These are phyloP conservation scores for Neostethus bicornis DNA, from an alignment of 2,797 vertebrate genomes.

Conservation along the genomic window DNA sequence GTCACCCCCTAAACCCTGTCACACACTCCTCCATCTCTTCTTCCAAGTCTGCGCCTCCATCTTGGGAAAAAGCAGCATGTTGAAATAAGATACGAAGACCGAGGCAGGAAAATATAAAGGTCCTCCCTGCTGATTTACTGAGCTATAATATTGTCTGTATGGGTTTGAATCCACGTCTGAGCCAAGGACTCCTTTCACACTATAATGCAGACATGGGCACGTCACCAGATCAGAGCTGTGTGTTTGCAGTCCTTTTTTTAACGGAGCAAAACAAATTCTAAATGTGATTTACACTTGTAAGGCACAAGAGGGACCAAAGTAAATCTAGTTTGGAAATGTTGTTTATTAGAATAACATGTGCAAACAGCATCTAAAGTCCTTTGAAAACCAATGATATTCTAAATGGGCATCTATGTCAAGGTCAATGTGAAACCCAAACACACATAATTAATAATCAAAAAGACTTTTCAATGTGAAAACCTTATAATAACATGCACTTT, in stretches of 20 bases:
- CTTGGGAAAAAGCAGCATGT: constrained; percentile 58
- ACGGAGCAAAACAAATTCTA: neutral
- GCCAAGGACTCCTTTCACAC: constrained; percentile 25
- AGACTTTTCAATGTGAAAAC: no score
- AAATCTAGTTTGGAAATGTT: no score
- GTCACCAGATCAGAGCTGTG: constrained; percentile 44
- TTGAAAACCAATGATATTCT: no score
- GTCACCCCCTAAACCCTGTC: constrained; percentile 11
- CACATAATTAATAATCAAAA: no score
- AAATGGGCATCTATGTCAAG: no score
- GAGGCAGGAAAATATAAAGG: constrained; percentile 48
- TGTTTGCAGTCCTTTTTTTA: constrained; percentile 21
- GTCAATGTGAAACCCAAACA: no score
- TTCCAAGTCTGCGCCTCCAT: constrained; percentile 53
- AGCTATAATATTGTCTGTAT: constrained; percentile 31
- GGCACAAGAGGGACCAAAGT: no score
- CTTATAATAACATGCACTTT: no score
- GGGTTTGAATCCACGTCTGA: constrained; percentile 38
- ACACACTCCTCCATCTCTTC: constrained; percentile 36
- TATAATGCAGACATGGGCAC: constrained; percentile 43
- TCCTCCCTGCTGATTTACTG: constrained; percentile 44
- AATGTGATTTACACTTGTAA: no score
- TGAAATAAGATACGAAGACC: constrained; percentile 38
- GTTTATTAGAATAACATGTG: no score
- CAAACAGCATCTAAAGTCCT: no score